Base-by-base conservation (phyloP, 1,140 invertebrate genomes). In the Geopemphigus sp. region DNA sequence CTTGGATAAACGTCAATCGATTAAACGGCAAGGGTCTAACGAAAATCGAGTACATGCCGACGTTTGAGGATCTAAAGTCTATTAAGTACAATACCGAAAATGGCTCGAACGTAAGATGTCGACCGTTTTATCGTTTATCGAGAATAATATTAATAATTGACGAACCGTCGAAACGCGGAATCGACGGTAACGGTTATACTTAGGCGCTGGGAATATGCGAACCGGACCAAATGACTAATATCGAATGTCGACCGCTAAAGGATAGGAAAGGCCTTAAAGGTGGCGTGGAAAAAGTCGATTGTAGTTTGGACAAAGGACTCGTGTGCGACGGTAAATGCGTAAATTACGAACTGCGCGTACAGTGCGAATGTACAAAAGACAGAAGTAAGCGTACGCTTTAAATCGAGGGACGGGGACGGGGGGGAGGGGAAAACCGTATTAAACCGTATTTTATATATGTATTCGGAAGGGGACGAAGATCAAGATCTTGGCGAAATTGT, bases 311-410 rank as follows among this genome's bases (percentile, higher is more conserved):
- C 82, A 87, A 87, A 57, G 93, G 93, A 1, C 86, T 95, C 0
- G 84, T 90, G 11, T 95, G 94, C 83, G 83, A 87, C 26, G 83
- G 83, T 3, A 85, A 87, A 45, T 91, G 90, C 83, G 85, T 87
- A 45, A 91, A 94, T 84, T 94, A 92, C 84, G 92, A 94, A 84
- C 89, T 94, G 19, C 87, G 91, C 39, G 89, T 92, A 47, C 86
- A 89, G 39, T 94, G 92, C 84, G 85, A 89, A 81, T 92, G 91
- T 83, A 87, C 87, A 83, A 84, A 83, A 83, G 80, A 32, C 17
- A 54, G 8, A 72, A 54, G 68, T 72, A 72, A 53, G 17, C 47
- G 26, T 80, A 32, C 56, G n/a, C 5, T 1, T 59, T 39, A 3
- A 8, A 39, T 39, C n/a, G n/a, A n/a, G n/a, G 8, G 32, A 59